Evolutionary conservation across 2,888 invertebrate species (phyloP), one percentile per base, ranked within the genome.

Genomic region (Hyles lineata): DNA sequence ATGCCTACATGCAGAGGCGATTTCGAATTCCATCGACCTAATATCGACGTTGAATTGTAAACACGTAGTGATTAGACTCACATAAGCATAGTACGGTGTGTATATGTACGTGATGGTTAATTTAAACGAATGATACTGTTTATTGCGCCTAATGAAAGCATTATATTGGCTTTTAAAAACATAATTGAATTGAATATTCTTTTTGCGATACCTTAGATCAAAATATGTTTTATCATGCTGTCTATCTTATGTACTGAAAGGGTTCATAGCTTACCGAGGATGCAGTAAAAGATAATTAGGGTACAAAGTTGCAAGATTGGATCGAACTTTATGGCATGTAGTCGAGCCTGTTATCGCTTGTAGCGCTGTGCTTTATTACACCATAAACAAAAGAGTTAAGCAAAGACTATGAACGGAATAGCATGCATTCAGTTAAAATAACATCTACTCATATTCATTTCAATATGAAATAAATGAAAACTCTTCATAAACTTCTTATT

Each of bases 1-100:
- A 85, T 85, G 79, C 87, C 82, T 82, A 76, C 83, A 81, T 86
- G 82, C 81, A 79, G 79, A 82, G 76, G 78, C 82, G 76, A 85
- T 85, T 87, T 87, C 76, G 85, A 88, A 88, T 89, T 87, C 88
- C 78, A 83, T 82, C 79, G 83, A 82, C 84, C 83, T 77, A 83
- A 85, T 87, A 88, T 85, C 82, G 78, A 74, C 78, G 76, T 75
- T 83, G 85, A 83, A 89, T 89, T 87, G 84, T 86, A 88, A 87
- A 87, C 86, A 84, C 79, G 84, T 82, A 81, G 82, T 87, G 87
- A 89, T 89, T 89, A 89, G 84, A 85, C 85, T 85, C 83, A 84
- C 83, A 84, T 84, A 84, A 85, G 82, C 85, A 82, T 81, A 77
- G 73, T 70, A 75, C 74, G 78, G 78, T 77, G 78, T 74, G 73